A percentile compares a stretch with the other conserved stretches of the same genome.
Conservation (phyloP, 2,113 vertebrate species). For the Epinephelus cyanopodus region DNA sequence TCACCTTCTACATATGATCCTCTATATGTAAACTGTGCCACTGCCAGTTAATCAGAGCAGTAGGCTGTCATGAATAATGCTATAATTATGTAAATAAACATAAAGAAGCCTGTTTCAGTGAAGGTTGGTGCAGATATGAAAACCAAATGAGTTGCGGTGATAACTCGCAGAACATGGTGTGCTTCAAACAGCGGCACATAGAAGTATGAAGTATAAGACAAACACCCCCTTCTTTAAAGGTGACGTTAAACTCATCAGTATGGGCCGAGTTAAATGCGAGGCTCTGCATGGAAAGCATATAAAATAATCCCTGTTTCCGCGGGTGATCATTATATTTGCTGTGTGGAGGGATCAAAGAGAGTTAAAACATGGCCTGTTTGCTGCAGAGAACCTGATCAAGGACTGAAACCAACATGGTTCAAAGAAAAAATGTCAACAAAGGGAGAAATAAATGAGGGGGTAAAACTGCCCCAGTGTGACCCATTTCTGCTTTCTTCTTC, state of each 20-base stretch:
- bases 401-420: neutral
- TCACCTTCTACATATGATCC: neutral
- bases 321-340: slow-evolving; percentile 37
- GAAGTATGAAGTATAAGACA: neutral
- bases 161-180: neutral
- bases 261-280: neutral
- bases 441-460: neutral
- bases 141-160: no score
- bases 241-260: neutral
- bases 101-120: neutral
- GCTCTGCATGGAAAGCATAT: slow-evolving; percentile 22
- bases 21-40: neutral
- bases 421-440: neutral
- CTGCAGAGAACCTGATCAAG: slow-evolving; percentile 18
- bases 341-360: slow-evolving; percentile 35
- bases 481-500: neutral
- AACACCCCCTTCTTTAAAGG: neutral
- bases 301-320: slow-evolving; percentile 22
- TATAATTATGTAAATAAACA: neutral
- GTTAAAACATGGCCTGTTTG: slow-evolving; percentile 1
- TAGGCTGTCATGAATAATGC: neutral
- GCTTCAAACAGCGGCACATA: neutral
- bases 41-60: neutral
- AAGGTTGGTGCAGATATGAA: neutral
- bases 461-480: neutral